phyloP scores from a whole-genome alignment of 64 coral and sea anemone genomes.

The Stichodactyla helianthus region DNA sequence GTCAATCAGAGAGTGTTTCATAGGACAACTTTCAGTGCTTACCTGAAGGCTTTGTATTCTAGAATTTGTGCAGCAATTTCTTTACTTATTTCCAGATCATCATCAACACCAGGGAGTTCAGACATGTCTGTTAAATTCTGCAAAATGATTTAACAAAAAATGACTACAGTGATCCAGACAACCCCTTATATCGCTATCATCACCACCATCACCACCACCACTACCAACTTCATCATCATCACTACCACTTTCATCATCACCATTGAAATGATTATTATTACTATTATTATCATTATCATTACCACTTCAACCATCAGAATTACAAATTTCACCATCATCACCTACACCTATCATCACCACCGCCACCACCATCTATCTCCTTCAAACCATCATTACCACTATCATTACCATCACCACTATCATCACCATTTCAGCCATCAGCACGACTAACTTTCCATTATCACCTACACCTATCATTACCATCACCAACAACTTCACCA shows the following conservation, averaged over 20 bases:
- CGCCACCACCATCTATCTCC: no score
- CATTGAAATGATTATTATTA: no score
- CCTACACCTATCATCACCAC: no score
- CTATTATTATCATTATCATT: not conserved
- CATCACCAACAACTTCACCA: no score
- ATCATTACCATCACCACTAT: not conserved
- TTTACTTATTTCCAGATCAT: constrained; percentile 75
- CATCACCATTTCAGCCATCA: not conserved
- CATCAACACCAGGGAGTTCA: constrained; percentile 77
- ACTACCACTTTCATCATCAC: not conserved
- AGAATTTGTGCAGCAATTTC: constrained; percentile 87
- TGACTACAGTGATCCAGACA: no score
- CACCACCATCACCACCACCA: not conserved
- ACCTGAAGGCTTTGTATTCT: constrained; percentile 92
- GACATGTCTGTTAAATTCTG: constrained; percentile 94
- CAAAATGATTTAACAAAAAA: not conserved
- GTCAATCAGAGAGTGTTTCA: not conserved
- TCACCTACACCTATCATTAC: no score
- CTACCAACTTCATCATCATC: not conserved
- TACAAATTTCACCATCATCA: not conserved
- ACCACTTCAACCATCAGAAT: not conserved
- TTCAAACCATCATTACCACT: no score
- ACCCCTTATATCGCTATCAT: not conserved
- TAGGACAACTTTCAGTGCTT: not conserved
- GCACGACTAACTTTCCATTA: not conserved